Evolutionary conservation across 1,140 invertebrate genomes (phyloP), one percentile per base, ranked within the genome.

Genomic region (Brachionus plicatilis): DNA sequence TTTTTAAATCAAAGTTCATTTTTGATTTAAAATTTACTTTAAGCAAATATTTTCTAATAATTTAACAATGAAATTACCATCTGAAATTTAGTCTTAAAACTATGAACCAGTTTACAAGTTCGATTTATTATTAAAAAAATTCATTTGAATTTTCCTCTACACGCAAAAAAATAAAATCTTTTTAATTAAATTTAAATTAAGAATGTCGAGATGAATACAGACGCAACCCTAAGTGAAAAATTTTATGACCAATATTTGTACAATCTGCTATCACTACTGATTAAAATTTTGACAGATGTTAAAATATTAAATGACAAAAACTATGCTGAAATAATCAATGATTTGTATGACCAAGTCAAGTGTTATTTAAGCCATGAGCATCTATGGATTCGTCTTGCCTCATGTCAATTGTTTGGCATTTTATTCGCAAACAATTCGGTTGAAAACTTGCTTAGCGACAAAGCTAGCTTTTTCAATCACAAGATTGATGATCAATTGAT

Each of bases 311-410:
- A 90, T 47, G 87, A 90, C 86, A 43, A 88, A 84, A 88, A 90
- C 85, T 91, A 90, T 86, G 84, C 86, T 6, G 85, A 89, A 56
- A 85, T 87, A 9, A 85, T 92, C 3, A 86, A 89, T 85, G 88
- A 85, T 20, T 90, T 93, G 83, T 91, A 90, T 87, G 91, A 92
- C 92, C 43, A 82, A 41, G n/a, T 65, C 17, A 60, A 82, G 11
- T 12, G 29, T 5, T 82, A 89, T 12, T 88, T 93, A 20, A 86
- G 93, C 8, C 91, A 94, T 88, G 91, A 92, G 17, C 93, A 94
- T 87, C 88, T 91, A 47, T 94, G 93, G 93, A 93, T 96, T 2
- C 92, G 95, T 79, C 89, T 95, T 65, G 91, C 92, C 79, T 91
- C 94, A 12, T 91, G 92, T 2, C 93, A 95, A 87, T 91, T 95